phyloP scores from a whole-genome alignment of 2,113 vertebrate species.

The Apeltes quadracus region DNA sequence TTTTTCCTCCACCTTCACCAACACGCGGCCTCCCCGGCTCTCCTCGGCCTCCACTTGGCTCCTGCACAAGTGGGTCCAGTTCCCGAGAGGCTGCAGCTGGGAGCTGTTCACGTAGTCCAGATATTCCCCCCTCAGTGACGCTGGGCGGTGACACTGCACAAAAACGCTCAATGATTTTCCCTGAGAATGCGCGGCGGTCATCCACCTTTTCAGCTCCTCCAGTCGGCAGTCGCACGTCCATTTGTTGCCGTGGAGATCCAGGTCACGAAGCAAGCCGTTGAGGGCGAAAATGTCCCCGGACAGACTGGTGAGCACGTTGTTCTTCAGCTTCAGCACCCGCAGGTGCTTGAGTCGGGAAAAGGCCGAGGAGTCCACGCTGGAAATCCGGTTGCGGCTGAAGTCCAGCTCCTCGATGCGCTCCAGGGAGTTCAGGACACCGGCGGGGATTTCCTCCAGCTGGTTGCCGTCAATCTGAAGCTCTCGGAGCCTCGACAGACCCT shows the following conservation, averaged over 20 bases:
- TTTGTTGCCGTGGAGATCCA: conserved; percentile 91
- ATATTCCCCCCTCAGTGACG: conserved; percentile 86
- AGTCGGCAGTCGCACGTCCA: conserved; percentile 94
- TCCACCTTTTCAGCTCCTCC: conserved; percentile 87
- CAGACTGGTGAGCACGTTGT: conserved; percentile 87
- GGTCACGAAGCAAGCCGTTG: conserved; percentile 84
- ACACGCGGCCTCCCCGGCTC: conserved; percentile 49
- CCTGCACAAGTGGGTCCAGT: conserved; percentile 65
- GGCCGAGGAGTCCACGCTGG: conserved; percentile 77
- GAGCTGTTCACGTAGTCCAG: conserved; percentile 89
- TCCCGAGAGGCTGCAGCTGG: conserved; percentile 78
- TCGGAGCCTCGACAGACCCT: conserved; percentile 84
- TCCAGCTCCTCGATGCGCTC: conserved; percentile 87
- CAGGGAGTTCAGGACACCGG: conserved; percentile 86
- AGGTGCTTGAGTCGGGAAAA: conserved; percentile 82
- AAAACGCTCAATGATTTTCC: conserved; percentile 89
- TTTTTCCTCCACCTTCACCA: conserved; percentile 43
- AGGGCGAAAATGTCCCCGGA: conserved; percentile 85
- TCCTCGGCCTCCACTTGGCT: conserved; percentile 54
- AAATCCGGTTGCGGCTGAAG: conserved; percentile 87
- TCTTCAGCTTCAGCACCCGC: conserved; percentile 87
- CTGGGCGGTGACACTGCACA: conserved; percentile 88
- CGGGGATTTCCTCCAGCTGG: conserved; percentile 84
- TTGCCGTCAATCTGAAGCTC: conserved; percentile 90
- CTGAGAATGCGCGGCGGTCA: conserved; percentile 85